Conservation (phyloP, 2,797 vertebrate genomes). For the Syndactyla subalaris region DNA sequence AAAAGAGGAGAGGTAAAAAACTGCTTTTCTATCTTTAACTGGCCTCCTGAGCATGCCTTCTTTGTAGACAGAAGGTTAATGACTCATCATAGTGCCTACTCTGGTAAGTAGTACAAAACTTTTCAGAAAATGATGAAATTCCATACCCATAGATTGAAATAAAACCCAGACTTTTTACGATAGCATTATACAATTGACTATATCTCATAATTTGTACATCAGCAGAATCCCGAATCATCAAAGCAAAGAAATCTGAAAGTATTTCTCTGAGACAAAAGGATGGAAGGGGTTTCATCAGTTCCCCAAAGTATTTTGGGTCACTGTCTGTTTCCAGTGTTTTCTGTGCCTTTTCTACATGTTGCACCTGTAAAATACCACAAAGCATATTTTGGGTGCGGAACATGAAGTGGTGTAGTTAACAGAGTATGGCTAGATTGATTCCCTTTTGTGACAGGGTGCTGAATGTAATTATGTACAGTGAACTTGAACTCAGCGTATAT, state of each 20-base stretch:
- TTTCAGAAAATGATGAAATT: not conserved
- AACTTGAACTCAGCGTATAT: conserved; percentile 32
- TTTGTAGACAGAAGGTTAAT: not conserved
- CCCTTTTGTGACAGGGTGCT: not conserved
- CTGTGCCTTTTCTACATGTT: not conserved
- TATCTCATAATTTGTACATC: not conserved
- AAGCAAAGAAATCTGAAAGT: not conserved
- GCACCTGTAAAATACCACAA: not conserved
- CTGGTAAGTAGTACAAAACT: not conserved
- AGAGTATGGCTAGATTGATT: not conserved
- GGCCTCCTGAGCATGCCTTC: not conserved
- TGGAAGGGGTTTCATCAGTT: not conserved
- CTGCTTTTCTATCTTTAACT: not conserved
- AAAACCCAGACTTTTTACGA: not conserved
- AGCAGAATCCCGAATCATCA: not conserved
- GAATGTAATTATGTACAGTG: conserved; percentile 19
- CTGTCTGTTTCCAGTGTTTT: not conserved
- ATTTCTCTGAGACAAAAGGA: not conserved
- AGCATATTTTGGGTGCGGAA: not conserved
- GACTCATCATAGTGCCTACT: not conserved
- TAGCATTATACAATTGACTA: not conserved
- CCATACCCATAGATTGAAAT: not conserved
- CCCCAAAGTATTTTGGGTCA: not conserved
- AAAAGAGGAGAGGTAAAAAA: not conserved
- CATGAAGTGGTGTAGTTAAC: not conserved